A percentile compares a stretch with the other conserved stretches of the same genome.
These are phyloP conservation scores for Rattus norvegicus DNA, from an alignment of 2,113 vertebrate species.

Conservation along the genomic window GRCr8 NC_086033.1:25462001-25462500, in stretches of 20 bases:
- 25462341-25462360: too few species aligned
- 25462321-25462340: too few species aligned
- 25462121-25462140: background rate
- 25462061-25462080: background rate
- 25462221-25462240: background rate
- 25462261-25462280: background rate
- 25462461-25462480: too few species aligned
- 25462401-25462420: too few species aligned
- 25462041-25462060: background rate
- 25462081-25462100: background rate
- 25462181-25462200: background rate
- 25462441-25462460: too few species aligned
- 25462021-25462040: background rate
- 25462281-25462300: background rate
- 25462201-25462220: background rate
- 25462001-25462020: background rate
- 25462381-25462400: too few species aligned
- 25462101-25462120: background rate
- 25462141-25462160: background rate
- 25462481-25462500: too few species aligned
- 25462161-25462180: background rate
- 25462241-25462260: background rate
- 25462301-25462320: background rate
- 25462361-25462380: too few species aligned
- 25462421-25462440: too few species aligned